Evolutionary conservation across 2,888 invertebrate genomes (phyloP).

Genomic region (Heliconius cydno): DNA sequence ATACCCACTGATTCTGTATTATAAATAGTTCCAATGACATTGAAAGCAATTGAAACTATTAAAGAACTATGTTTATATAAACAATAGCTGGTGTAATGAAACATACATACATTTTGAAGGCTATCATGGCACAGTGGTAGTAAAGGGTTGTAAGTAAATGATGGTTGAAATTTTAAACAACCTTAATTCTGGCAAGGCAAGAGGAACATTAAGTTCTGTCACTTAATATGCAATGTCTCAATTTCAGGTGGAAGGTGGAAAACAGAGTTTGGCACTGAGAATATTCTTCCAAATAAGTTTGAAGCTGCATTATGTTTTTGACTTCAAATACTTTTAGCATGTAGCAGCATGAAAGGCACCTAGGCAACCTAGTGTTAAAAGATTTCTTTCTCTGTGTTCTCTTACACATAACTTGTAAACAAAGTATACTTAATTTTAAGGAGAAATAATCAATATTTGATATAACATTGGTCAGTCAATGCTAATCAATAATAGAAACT

Average conservation of each 20-base stretch:
- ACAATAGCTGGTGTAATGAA: background rate
- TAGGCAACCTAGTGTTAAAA: background rate
- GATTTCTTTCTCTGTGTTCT: background rate
- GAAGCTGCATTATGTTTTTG: background rate
- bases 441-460: background rate
- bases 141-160: too few relatives aligned
- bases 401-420: background rate
- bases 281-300: too few relatives aligned
- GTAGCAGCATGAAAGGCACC: background rate
- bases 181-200: too few relatives aligned
- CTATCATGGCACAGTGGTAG: background rate
- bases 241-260: too few relatives aligned
- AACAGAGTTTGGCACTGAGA: too few relatives aligned
- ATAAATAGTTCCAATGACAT: background rate
- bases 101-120: background rate
- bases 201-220: too few relatives aligned
- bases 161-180: too few relatives aligned
- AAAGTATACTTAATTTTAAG: background rate
- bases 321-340: background rate
- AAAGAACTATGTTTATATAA: background rate
- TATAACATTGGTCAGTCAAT: constrained; percentile 9
- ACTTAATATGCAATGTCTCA: too few relatives aligned
- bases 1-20: background rate
- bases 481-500: constrained; percentile 8
- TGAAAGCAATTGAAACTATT: background rate